Evolutionary conservation across 2,797 vertebrate species (phyloP), one percentile per base, ranked within the genome.

Genomic region (Basileuterus tristriatus): DNA sequence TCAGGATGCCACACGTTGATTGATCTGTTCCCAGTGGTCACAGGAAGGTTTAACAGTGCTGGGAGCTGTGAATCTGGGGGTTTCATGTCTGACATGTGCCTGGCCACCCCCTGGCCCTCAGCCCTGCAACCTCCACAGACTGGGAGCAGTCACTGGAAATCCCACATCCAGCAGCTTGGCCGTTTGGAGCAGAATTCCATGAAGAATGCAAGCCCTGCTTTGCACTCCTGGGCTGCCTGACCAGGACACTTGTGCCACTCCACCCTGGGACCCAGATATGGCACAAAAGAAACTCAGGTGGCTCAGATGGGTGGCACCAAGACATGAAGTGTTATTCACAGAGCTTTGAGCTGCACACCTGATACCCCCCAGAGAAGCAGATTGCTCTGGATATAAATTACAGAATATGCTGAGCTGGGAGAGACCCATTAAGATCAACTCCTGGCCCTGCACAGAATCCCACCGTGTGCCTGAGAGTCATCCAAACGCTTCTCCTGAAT

Each of bases 1-100:
- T n/a, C 21, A 3, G 74, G 78, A 24, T 2, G 39, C 1, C 23
- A 21, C 63, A 21, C 0, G 0, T 2, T 2, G 44, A 52, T 34
- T 6, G 4, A 36, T 59, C 32, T 2, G 1, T 2, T 16, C 65
- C 69, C 30, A 2, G 0, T 3, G 3, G 9, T 11, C 52, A 46
- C 9, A 65, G 74, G 22, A 13, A 70, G 41, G 60, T 24, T 36
- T 59, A 43, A 18, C 34, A 32, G n/a, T 2, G 60, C 77, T 62
- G 60, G 49, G 1, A 41, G 86, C 20, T 34, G 36, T 1, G 43
- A 41, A 16, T 15, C 4, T 34, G 74, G 37, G 52, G 34, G 21
- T 53, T 44, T 21, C 8, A 3, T 19, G 26, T 15, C n/a, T n/a
- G 44, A 5, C 3, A 15, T 0, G 0, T 53, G 52, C 55, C 67